Evolutionary conservation across 2,888 invertebrate genomes (phyloP).

Genomic region (Sinelater perroti): DNA sequence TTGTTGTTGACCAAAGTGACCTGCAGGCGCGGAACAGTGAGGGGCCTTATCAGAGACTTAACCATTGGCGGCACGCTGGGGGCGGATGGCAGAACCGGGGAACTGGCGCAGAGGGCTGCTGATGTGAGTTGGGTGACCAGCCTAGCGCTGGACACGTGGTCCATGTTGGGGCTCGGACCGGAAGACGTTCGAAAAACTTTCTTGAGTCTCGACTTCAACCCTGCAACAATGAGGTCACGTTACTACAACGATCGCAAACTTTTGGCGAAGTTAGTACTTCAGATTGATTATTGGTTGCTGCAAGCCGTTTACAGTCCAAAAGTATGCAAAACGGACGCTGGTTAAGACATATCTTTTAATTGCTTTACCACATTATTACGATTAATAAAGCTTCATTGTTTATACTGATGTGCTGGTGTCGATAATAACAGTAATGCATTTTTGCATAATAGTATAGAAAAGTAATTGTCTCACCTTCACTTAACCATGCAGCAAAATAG

Average conservation of each 20-base stretch:
- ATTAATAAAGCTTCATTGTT: too few relatives aligned
- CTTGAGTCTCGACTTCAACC: slow-evolving; percentile 65
- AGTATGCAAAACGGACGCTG: too few relatives aligned
- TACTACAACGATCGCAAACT: too few relatives aligned
- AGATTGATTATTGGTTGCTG: too few relatives aligned
- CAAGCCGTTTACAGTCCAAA: too few relatives aligned
- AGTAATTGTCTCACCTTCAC: slow-evolving; percentile 18
- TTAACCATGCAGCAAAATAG: slow-evolving; percentile 24
- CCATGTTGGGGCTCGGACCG: slow-evolving; percentile 56
- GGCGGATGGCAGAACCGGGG: slow-evolving; percentile 66
- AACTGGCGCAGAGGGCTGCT: slow-evolving; percentile 69
- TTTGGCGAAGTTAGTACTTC: too few relatives aligned
- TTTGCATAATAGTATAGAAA: too few relatives aligned
- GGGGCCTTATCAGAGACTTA: slow-evolving; percentile 66
- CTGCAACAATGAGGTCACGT: slow-evolving; percentile 51
- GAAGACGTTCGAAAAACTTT: slow-evolving; percentile 68
- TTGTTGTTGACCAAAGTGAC: slow-evolving; percentile 59
- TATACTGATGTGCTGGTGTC: too few relatives aligned
- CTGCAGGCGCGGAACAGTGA: slow-evolving; percentile 66
- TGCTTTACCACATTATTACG: too few relatives aligned
- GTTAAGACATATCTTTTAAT: too few relatives aligned
- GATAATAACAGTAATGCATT: too few relatives aligned
- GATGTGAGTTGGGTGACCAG: slow-evolving; percentile 67
- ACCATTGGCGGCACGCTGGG: slow-evolving; percentile 65
- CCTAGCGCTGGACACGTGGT: slow-evolving; percentile 60